Evolutionary conservation across 2,113 vertebrate species (phyloP), one percentile per base, ranked within the genome.

Genomic region (Microcebus griseorufus): DNA sequence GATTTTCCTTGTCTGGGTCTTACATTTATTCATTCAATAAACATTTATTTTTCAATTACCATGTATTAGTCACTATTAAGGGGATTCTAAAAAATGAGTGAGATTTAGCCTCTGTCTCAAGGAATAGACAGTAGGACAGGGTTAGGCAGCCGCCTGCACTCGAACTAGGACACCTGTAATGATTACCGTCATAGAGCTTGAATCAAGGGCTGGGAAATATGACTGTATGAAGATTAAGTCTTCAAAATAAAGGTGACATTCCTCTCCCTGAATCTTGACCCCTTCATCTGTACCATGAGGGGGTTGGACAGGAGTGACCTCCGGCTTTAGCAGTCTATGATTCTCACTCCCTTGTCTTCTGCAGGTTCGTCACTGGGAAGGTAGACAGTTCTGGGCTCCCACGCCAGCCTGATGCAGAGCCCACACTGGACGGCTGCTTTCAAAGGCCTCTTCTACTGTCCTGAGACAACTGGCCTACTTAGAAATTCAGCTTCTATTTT

Each of bases 11-110:
- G 12, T 60, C 53, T 89, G 27, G 11, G 82, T 58, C 45, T 92
- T 79, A n/a, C 29, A 76, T 86, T 65, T n/a, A 70, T 90, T 91
- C 55, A 51, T 65, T 67, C 62, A 55, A 88, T n/a, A 70, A 76
- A 82, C 37, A 62, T 37, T 76, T 67, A 76, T 27, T 70, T 93
- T 83, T 55, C 34, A 20, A 1, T 88, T 29, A 23, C 3, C 6
- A 37, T 65, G 84, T 65, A 45, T 70, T 72, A 78, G 48, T 67
- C 34, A 79, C 22, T 70, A 34, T 45, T 75, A 51, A 80, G 1
- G 17, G n/a, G 6, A 75, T 65, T 67, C 16, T 18, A 3, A 75
- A 92, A 82, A 48, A 20, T 18, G 45, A 51, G 8, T 88, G n/a
- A 65, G 76, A 64, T 23, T 51, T 45, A 83, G 7, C 29, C 34